Evolutionary conservation across 2,113 vertebrate species (phyloP).

Genomic region (Felis catus): F.catus_Fca126_mat1.0 CM031415.1:92762001-92762500

Average conservation of each 20-base stretch:
- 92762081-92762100: neutral
- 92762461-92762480: neutral
- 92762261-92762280: neutral
- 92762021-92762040: neutral
- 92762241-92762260: neutral
- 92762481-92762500: slow-evolving; percentile 15
- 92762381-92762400: neutral
- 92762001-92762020: neutral
- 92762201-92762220: neutral
- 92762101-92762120: neutral
- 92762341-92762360: neutral
- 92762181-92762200: neutral
- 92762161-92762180: neutral
- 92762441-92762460: neutral
- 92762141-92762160: neutral
- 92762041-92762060: accelerated
- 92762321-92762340: neutral
- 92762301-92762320: neutral
- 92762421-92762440: neutral
- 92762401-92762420: neutral
- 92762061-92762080: neutral
- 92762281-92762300: neutral
- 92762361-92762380: neutral
- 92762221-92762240: neutral
- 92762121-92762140: neutral